These are phyloP conservation scores for Anguilla marmorata DNA, from an alignment of 2,797 vertebrate genomes.

Conservation along the genomic window DNA sequence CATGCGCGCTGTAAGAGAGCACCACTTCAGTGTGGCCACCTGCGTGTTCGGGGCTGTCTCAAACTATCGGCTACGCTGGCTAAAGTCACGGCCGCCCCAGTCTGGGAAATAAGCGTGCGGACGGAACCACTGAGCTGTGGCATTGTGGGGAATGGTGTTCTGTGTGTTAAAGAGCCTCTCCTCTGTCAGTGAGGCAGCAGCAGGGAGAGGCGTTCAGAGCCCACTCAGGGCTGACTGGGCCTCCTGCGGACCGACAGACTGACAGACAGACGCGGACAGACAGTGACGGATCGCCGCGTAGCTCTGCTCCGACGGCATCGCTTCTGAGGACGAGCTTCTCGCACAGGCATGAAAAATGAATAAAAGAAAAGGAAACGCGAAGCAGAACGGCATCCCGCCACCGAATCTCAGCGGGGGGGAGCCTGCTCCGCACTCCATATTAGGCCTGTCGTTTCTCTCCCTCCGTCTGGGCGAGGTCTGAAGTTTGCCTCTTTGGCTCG, in stretches of 20 bases:
- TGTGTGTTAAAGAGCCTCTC: background rate
- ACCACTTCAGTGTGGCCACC: slow-evolving; percentile 61
- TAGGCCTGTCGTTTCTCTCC: background rate
- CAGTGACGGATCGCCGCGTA: background rate
- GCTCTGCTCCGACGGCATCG: background rate
- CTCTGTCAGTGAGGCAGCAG: background rate
- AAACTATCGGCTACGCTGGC: slow-evolving; percentile 68
- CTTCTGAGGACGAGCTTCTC: background rate
- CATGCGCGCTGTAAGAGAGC: slow-evolving; percentile 54
- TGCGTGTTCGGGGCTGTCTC: slow-evolving; percentile 61
- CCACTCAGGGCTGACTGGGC: background rate
- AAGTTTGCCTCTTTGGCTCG: background rate
- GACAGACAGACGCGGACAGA: background rate
- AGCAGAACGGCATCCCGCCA: background rate
- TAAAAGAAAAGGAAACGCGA: background rate
- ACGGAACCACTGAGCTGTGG: background rate
- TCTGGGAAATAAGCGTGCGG: slow-evolving; percentile 34
- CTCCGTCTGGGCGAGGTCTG: background rate
- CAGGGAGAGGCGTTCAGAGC: slow-evolving; percentile 4
- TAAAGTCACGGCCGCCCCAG: slow-evolving; percentile 51
- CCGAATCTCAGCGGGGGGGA: background rate
- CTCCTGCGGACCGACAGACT: background rate
- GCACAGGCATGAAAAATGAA: background rate
- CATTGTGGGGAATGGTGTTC: background rate
- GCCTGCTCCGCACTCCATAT: background rate